phyloP scores from a whole-genome alignment of 2,797 vertebrate genomes.

The Sciurus carolinensis region DNA sequence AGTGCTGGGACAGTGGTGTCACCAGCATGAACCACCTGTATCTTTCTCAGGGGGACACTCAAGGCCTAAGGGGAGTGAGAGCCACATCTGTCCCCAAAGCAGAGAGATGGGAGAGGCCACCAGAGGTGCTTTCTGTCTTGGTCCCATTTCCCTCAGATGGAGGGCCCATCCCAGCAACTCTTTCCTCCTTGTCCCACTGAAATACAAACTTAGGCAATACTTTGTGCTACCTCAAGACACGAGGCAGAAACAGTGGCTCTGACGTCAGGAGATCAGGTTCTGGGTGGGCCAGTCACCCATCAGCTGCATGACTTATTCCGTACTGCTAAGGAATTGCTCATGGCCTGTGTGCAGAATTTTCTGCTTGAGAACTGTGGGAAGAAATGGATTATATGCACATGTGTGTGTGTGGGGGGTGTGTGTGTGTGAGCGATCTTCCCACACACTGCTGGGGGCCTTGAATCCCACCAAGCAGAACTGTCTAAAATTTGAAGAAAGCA shows the following conservation, averaged over 20 bases:
- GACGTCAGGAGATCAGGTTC: background rate
- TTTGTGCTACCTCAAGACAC: rapidly evolving
- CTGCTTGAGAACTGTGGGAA: background rate
- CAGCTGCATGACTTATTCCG: rapidly evolving
- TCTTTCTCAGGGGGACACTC: background rate
- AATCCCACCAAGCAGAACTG: too few species aligned
- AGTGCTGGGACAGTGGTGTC: rapidly evolving
- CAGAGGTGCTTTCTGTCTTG: too few species aligned
- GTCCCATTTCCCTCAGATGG: background rate
- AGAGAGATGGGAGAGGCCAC: too few species aligned
- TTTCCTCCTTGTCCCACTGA: background rate
- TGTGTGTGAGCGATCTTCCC: background rate
- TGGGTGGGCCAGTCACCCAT: background rate
- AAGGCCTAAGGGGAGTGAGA: rapidly evolving
- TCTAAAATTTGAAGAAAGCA: background rate
- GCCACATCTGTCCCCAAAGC: rapidly evolving
- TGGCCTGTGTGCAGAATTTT: background rate
- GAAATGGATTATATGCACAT: background rate
- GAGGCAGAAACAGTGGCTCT: background rate
- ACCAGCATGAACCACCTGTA: background rate
- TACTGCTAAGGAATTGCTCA: background rate
- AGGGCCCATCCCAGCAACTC: background rate
- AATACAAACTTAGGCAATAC: rapidly evolving
- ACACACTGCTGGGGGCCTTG: background rate
- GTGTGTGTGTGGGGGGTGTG: background rate